phyloP scores from a whole-genome alignment of 2,113 vertebrate species.

The Hemichromis elongatus region DNA sequence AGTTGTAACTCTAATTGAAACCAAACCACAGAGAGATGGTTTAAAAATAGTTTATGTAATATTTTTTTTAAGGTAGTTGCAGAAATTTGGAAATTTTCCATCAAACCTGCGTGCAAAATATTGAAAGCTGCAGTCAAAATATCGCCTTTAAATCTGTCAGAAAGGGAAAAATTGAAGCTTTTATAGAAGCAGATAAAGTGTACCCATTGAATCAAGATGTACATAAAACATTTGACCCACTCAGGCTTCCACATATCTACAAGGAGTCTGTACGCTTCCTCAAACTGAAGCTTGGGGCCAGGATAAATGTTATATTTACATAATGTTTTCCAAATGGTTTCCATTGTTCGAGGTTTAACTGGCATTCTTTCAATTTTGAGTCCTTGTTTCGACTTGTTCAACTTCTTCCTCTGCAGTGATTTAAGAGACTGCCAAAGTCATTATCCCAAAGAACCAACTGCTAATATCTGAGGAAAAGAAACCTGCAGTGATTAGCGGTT shows the following conservation, averaged over 20 bases:
- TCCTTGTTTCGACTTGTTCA: not conserved
- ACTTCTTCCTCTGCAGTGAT: not conserved
- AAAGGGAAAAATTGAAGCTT: fast-evolving
- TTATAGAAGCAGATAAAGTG: not conserved
- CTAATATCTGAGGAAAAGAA: not conserved
- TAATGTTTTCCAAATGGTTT: not conserved
- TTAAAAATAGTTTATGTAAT: not conserved
- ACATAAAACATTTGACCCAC: not conserved
- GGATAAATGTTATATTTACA: not conserved
- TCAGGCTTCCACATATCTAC: not conserved
- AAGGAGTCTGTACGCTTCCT: not conserved
- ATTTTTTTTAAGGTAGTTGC: not conserved
- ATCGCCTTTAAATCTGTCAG: not conserved
- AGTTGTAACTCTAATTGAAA: not conserved
- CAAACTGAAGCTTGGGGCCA: not conserved
- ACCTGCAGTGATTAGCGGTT: not conserved
- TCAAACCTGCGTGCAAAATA: fast-evolving
- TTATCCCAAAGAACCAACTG: not conserved
- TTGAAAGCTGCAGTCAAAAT: not conserved
- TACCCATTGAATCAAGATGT: not conserved
- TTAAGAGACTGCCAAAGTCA: not conserved
- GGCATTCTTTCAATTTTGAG: not conserved
- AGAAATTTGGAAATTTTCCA: not conserved
- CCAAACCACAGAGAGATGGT: fast-evolving
- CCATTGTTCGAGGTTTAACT: not conserved